These are phyloP conservation scores for Crossocerus cetratus DNA, from an alignment of 2,888 invertebrate genomes.

Conservation along the genomic window DNA sequence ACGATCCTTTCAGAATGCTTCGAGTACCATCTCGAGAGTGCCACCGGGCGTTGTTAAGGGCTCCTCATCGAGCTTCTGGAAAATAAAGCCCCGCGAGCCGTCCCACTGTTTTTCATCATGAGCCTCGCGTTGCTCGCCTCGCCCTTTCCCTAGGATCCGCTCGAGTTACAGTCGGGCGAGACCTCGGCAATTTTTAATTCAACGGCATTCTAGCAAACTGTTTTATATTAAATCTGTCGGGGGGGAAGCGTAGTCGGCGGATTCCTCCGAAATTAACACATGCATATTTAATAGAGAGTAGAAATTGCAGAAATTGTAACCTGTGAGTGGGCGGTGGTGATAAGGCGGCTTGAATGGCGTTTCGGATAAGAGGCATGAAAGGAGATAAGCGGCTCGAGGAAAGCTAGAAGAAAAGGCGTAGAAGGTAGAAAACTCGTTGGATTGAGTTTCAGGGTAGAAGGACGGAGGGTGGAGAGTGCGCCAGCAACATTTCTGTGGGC, in stretches of 20 bases:
- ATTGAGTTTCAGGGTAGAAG: constrained; percentile 71
- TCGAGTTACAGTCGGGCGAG: no score
- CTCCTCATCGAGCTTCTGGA: constrained; percentile 3
- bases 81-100: neutral
- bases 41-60: constrained; percentile 10
- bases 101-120: neutral
- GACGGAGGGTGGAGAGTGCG: no score
- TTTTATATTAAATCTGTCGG: neutral
- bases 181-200: neutral
- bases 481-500: constrained; percentile 15
- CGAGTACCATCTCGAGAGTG: constrained; percentile 14
- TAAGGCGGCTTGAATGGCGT: constrained; percentile 22
- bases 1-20: constrained; percentile 22
- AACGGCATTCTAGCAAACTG: neutral
- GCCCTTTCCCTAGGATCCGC: no score
- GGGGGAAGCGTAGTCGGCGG: no score
- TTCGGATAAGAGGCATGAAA: constrained; percentile 13
- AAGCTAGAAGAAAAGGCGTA: constrained; percentile 27
- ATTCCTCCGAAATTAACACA: no score
- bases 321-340: no score
- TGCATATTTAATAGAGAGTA: no score
- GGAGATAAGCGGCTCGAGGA: constrained; percentile 4
- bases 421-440: constrained; percentile 54
- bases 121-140: neutral
- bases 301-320: no score